Evolutionary conservation across 2,113 vertebrate genomes (phyloP), one percentile per base, ranked within the genome.

Genomic region (Aldabrachelys gigantea): DNA sequence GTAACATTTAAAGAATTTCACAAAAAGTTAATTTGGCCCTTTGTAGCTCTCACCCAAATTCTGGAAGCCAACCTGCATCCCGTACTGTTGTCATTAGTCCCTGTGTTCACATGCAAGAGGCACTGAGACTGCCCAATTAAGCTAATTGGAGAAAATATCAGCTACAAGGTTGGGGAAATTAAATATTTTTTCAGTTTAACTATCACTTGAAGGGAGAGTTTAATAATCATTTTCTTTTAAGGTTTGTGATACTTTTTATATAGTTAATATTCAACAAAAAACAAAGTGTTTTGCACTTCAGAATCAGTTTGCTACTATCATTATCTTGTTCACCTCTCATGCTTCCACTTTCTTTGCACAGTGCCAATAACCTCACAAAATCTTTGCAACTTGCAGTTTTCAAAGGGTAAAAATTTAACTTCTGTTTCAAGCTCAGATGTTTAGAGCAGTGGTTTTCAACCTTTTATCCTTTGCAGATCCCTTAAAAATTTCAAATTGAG

Each of bases 151-250:
- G n/a, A 76, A 27, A 84, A 53, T 6, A 80, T n/a, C 35, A 56
- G 56, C 1, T 0, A 44, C 35, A 87, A 85, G 1, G 44, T 9
- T 56, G 56, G 10, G 8, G 10, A 12, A 11, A 4, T 29, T 10
- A 47, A 21, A 69, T 7, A 25, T 38, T 69, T 81, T 92, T 78
- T 89, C 6, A 91, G 80, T 78, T 35, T 44, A 84, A 75, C 41
- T 89, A 69, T 82, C 91, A 56, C 38, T 22, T 50, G 89, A 47
- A n/a, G 56, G 91, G 52, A 87, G 93, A 90, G 54, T 59, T 59
- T 87, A 94, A 87, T 1, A 1, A 8, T 87, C 2, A 2, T 53
- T 91, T 88, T 86, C 35, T 88, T 84, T 53, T 86, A 81, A n/a
- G 50, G 62, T 44, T 76, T 38, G 7, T 90, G 49, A 75, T 29